Conservation (phyloP, 1,140 invertebrate genomes). For the Drosophila sucinea region DNA sequence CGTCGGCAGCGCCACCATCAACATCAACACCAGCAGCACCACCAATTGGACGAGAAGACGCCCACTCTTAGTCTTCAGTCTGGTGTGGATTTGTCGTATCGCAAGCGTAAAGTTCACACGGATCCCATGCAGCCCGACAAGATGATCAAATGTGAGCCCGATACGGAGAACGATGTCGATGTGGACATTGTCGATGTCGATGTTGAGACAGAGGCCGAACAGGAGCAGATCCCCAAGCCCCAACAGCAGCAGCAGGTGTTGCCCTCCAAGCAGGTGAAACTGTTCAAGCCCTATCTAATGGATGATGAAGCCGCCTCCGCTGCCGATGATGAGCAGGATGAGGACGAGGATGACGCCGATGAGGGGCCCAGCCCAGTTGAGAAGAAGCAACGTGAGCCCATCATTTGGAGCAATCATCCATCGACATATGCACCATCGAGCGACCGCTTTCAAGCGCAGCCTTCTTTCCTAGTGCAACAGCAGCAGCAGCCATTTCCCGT, state of each 20-base stretch:
- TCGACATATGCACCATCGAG: slow-evolving; percentile 28
- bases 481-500: slow-evolving; percentile 61
- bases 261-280: slow-evolving; percentile 84
- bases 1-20: slow-evolving; percentile 57
- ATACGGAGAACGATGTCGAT: slow-evolving; percentile 36
- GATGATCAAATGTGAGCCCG: slow-evolving; percentile 61
- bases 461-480: slow-evolving; percentile 34
- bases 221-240: background rate
- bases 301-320: slow-evolving; percentile 75
- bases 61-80: background rate
- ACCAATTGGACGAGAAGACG: slow-evolving; percentile 32
- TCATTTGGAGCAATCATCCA: slow-evolving; percentile 70
- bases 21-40: slow-evolving; percentile 29
- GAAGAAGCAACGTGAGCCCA: slow-evolving; percentile 54
- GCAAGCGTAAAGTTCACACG: slow-evolving; percentile 68
- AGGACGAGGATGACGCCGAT: slow-evolving; percentile 79
- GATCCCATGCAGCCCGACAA: slow-evolving; percentile 49
- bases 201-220: slow-evolving; percentile 38
- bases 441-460: slow-evolving; percentile 42
- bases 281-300: slow-evolving; percentile 89
- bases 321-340: slow-evolving; percentile 77
- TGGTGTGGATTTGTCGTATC: slow-evolving; percentile 71
- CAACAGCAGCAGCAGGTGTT: slow-evolving; percentile 39
- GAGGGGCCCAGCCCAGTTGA: slow-evolving; percentile 71
- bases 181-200: slow-evolving; percentile 46